Evolutionary conservation across 2,113 vertebrate species (phyloP).

Genomic region (Dipodomys stephensi): DNA sequence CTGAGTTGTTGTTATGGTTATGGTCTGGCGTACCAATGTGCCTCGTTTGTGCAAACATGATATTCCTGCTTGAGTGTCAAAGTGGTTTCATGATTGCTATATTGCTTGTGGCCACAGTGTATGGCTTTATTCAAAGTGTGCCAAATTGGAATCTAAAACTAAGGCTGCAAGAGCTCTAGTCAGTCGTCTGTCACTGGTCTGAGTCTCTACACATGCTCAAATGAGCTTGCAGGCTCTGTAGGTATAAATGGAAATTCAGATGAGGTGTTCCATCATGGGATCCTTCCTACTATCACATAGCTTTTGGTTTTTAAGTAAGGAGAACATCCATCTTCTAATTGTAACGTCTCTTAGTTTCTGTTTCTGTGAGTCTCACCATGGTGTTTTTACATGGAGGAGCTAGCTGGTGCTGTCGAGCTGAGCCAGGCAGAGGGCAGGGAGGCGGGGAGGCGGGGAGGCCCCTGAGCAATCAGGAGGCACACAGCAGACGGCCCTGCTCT

Average conservation of each 20-base stretch:
- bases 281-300: background rate
- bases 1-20: background rate
- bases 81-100: slow-evolving; percentile 52
- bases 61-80: slow-evolving; percentile 26
- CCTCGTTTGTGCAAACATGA: background rate
- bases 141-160: slow-evolving; percentile 24
- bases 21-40: background rate
- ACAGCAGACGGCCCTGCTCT: too few species aligned
- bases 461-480: background rate
- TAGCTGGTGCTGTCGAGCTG: background rate
- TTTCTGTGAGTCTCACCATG: background rate
- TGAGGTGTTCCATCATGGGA: background rate
- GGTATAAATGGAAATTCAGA: background rate
- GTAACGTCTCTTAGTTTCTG: background rate
- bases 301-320: slow-evolving; percentile 44
- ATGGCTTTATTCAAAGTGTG: background rate
- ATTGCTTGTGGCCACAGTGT: background rate
- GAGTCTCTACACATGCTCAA: background rate
- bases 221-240: background rate
- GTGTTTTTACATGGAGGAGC: background rate
- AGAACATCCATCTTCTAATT: background rate
- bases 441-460: too few species aligned
- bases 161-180: background rate
- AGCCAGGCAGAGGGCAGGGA: background rate
- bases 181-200: background rate